Evolutionary conservation across 2,113 vertebrate species (phyloP).

Genomic region (Syngnathoides biaculeatus): DNA sequence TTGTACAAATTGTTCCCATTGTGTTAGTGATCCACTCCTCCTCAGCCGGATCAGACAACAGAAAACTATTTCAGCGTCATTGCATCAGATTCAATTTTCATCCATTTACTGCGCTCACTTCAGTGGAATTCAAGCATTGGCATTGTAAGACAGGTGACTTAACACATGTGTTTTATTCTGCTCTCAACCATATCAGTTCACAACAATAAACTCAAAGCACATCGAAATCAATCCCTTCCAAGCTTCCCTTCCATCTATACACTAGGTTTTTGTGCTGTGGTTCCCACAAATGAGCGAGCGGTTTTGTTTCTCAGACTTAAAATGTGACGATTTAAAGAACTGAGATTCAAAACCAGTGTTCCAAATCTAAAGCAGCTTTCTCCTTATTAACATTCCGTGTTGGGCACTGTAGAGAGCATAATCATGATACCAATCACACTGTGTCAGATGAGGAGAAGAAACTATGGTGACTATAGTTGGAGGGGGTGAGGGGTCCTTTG

Average conservation of each 20-base stretch:
- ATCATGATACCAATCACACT: slow-evolving; percentile 32
- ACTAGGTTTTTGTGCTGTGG: slow-evolving; percentile 1
- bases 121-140: slow-evolving; percentile 8
- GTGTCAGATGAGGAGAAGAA: slow-evolving; percentile 34
- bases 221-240: slow-evolving; percentile 1
- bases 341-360: slow-evolving; percentile 44
- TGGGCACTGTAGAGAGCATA: slow-evolving; percentile 26
- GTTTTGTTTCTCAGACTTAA: slow-evolving; percentile 35
- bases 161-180: slow-evolving; percentile 7
- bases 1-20: slow-evolving; percentile 53
- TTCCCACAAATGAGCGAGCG: slow-evolving; percentile 41
- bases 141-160: slow-evolving; percentile 9
- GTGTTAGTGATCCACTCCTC: slow-evolving; percentile 53
- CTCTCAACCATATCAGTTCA: not conserved
- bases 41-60: slow-evolving; percentile 28
- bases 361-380: slow-evolving; percentile 67
- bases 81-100: slow-evolving; percentile 19
- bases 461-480: not conserved
- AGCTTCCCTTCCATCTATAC: slow-evolving; percentile 1
- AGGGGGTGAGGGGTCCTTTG: slow-evolving; percentile 9
- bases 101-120: not conserved
- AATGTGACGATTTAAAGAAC: slow-evolving; percentile 47
- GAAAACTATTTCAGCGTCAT: slow-evolving; percentile 45
- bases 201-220: slow-evolving; percentile 1
- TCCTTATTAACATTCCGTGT: slow-evolving; percentile 61